phyloP scores from a whole-genome alignment of 1,140 invertebrate species.

The Oreohelix idahoensis region DNA sequence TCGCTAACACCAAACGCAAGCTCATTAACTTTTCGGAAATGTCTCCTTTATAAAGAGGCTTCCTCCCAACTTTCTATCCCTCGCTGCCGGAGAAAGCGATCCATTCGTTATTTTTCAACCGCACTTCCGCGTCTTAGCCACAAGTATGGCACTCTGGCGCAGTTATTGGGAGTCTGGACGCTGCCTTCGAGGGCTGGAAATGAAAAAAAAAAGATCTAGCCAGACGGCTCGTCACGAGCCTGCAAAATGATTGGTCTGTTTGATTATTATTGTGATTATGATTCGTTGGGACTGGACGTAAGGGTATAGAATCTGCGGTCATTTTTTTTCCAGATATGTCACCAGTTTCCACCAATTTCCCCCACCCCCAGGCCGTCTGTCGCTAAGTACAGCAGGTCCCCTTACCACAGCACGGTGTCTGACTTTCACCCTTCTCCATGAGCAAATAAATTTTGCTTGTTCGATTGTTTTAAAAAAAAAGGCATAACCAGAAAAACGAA shows the following conservation, averaged over 20 bases:
- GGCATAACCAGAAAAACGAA: too few relatives aligned
- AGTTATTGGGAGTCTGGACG: neutral
- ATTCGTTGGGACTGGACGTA: neutral
- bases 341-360: too few relatives aligned
- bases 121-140: neutral
- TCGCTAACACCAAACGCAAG: neutral
- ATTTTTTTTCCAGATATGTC: too few relatives aligned
- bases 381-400: too few relatives aligned
- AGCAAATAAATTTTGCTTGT: too few relatives aligned
- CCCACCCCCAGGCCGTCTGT: too few relatives aligned
- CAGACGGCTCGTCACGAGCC: neutral
- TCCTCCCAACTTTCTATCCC: neutral
- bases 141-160: neutral
- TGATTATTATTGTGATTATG: neutral
- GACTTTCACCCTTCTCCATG: too few relatives aligned
- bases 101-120: neutral
- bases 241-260: neutral
- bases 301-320: too few relatives aligned
- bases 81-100: neutral
- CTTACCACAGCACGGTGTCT: too few relatives aligned
- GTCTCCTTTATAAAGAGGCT: neutral
- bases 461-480: too few relatives aligned
- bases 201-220: neutral
- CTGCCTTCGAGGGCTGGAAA: neutral
- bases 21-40: constrained; percentile 14